Conservation (phyloP, 2,888 invertebrate genomes). For the Acronicta alni region DNA sequence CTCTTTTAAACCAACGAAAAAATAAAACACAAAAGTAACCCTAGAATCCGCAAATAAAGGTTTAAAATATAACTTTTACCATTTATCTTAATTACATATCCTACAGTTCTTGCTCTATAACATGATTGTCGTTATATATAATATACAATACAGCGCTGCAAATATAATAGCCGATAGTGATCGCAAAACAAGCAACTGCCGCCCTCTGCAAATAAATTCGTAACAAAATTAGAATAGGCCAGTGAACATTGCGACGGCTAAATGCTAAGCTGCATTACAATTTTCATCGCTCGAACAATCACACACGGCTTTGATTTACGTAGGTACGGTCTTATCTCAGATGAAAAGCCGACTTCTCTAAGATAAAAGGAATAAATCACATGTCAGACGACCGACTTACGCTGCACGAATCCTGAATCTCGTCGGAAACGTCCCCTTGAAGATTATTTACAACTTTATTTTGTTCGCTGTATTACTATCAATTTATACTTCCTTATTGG, state of each 20-base stretch:
- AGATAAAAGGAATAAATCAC: slow-evolving; percentile 87
- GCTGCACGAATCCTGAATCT: slow-evolving; percentile 65
- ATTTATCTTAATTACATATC: neutral
- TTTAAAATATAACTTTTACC: too few species aligned
- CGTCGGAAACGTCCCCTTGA: slow-evolving; percentile 57
- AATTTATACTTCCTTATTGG: slow-evolving; percentile 55
- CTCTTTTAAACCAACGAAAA: too few species aligned
- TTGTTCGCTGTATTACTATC: slow-evolving; percentile 55
- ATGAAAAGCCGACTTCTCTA: slow-evolving; percentile 77
- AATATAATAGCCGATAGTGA: slow-evolving; percentile 23
- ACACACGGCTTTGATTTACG: slow-evolving; percentile 80
- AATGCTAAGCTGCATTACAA: slow-evolving; percentile 67
- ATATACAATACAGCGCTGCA: slow-evolving; percentile 6
- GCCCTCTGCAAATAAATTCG: slow-evolving; percentile 34
- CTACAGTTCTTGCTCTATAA: slow-evolving; percentile 17
- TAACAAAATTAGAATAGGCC: slow-evolving; percentile 48
- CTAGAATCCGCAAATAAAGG: too few species aligned
- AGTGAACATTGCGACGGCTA: slow-evolving; percentile 32
- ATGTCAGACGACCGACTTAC: slow-evolving; percentile 81
- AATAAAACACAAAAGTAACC: too few species aligned
- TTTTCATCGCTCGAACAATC: slow-evolving; percentile 75
- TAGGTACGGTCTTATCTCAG: slow-evolving; percentile 75
- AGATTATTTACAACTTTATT: slow-evolving; percentile 60
- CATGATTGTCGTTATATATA: slow-evolving; percentile 24
- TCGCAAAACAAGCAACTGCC: slow-evolving; percentile 24